Base-by-base conservation (phyloP, 2,113 vertebrate genomes). In the Noctilio leporinus region DNA sequence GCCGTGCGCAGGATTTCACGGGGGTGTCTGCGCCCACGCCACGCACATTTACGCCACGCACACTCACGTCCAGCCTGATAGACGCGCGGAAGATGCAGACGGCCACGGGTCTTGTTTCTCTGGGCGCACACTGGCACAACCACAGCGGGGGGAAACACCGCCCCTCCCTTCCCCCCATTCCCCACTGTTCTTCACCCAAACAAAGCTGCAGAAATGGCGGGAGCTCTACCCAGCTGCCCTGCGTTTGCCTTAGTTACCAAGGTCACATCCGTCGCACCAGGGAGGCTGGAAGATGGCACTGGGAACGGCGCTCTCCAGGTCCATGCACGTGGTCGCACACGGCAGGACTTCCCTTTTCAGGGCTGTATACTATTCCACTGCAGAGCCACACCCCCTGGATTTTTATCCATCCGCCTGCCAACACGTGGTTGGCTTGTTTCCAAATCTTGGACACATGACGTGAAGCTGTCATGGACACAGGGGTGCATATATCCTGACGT, bases 211-310 rank as follows among this genome's bases (percentile, higher is more conserved):
- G 64, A 35, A 0, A n/a, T 6, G 5, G 33, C 33, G 1, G 7
- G 64, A 9, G 8, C 33, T 19, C 15, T n/a, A 3, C 33, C 4
- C 16, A 8, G 62, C 62, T 16, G 17, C 15, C 15, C 62, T 65
- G 33, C 30, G 30, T n/a, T n/a, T 2, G 62, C 6, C 5, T 0
- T 30, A 30, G 30, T n/a, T 16, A 20, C 33, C 10, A 5, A 69
- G 0, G 19, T 22, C 65, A 22, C 4, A 11, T 2, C 4, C 19
- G 5, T 38, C 8, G n/a, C 7, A 57, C 53, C n/a, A 10, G n/a
- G 65, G n/a, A 38, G n/a, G 22, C 59, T 53, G 70, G 16, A 62
- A 69, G 47, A 69, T 33, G 67, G 38, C 49, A 47, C 67, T 65
- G 12, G 45, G 38, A 16, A 24, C 51, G 45, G 30, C 22, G 33